Evolutionary conservation across 2,888 invertebrate species (phyloP), one percentile per base, ranked within the genome.

Genomic region (Phytoseiulus persimilis): DNA sequence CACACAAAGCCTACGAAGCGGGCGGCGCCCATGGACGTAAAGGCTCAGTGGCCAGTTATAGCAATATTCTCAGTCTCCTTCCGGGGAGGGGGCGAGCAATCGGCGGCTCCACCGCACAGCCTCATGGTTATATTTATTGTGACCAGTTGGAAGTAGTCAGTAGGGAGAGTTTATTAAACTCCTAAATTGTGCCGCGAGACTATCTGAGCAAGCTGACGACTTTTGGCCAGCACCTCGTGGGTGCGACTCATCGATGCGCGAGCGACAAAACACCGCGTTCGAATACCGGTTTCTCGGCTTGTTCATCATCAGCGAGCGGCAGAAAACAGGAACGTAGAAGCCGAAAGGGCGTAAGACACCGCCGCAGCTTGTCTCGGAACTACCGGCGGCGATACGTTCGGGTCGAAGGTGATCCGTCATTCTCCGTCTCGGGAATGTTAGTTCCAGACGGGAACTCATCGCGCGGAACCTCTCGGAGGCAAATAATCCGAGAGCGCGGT

Each of bases 111-210:
- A 65, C 65, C 83, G 28, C 33, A 33, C 32, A 87, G 39, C 0
- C 39, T n/a, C 32, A 33, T 84, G 84, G 84, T 84, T 84, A 31
- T 84, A 84, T 84, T 84, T 87, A 87, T 87, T 87, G 33, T 87
- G 45, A 45, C 87, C 87, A 39, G 87, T 87, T 87, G 87, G 45
- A 65, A 65, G 65, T 65, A 65, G 65, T 65, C 65, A 65, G n/a
- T n/a, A n/a, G 28, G 65, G 65, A 3, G 33, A 87, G 87, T 87
- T 39, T 87, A 87, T 87, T 87, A 87, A 87, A 87, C 32, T 45
- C 33, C 33, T 87, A 87, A 87, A 87, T 87, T 87, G 33, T 33
- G 87, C 87, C n/a, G n/a, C 33, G 39, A 45, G 33, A 33, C 65
- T 28, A 65, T 65, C 65, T 65, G 65, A 14, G 65, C 65, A 65